Base-by-base conservation (phyloP, 2,113 vertebrate genomes). In the Neogale vison region DNA sequence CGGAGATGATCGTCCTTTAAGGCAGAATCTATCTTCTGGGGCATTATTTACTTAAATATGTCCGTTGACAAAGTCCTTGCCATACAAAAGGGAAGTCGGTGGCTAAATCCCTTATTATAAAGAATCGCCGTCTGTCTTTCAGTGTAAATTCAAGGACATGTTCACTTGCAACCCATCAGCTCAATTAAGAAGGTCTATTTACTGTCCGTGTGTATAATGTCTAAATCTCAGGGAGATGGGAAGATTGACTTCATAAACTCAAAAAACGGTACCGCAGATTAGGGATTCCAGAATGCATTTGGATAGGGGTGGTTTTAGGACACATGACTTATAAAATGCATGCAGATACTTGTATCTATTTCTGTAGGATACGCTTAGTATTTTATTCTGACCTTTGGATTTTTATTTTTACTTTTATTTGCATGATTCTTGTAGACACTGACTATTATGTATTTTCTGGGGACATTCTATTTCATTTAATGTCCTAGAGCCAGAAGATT, bases 121-220 rank as follows among this genome's bases (percentile, higher is more conserved):
- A 98, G 98, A 98, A 99, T 98, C 97, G 79, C 96, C 83, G 97
- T 97, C 97, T 97, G 93, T 98, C 98, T 98, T 98, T 97, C 97
- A 83, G 97, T 98, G 96, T 96, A 98, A 98, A 98, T 98, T 98
- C 98, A 98, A 98, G 98, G 98, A 93, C 98, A 97, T 42, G 80
- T 97, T 98, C 97, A 94, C 98, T 98, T 98, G 98, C 98, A 95
- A 98, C 98, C 97, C 98, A 98, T 97, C 98, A 96, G 98, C 98
- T 98, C 98, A 98, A 98, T 98, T 98, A 98, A 97, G 79, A 98
- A 98, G 97, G 98, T 98, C 98, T 98, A 98, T 98, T 98, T 97
- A 96, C 97, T 98, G 98, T 98, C 94, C 63, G 91, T 95, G 98
- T 97, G 97, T 94, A 71, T 96, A 98, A 97, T 93, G 97, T 98